Base-by-base conservation (phyloP, 2,797 vertebrate genomes). In the Hypotaenidia okinawae region DNA sequence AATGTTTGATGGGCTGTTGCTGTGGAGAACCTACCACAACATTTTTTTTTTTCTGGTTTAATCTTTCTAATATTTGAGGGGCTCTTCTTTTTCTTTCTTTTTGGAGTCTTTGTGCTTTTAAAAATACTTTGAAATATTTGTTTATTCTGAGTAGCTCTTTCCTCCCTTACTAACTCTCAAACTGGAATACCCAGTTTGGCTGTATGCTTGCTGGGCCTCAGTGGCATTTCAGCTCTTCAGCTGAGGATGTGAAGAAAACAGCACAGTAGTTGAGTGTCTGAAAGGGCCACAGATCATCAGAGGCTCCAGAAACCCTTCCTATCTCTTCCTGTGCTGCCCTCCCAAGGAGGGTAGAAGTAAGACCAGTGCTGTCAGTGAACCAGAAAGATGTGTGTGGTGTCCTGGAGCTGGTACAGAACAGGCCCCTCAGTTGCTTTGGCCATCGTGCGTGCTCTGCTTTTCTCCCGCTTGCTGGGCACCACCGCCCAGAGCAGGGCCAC, bases 301-400 rank as follows among this genome's bases (percentile, higher is more conserved):
- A 24, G 27, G 30, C 19, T 89, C 24, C 45, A 57, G 37, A 77
- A 72, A 35, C 86, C 6, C 22, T 10, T 81, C 51, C 54, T 70
- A 19, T 30, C 24, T 59, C 16, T 73, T 58, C 16, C 21, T 24
- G 12, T 54, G 12, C 30, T 81, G 13, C 30, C 5, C 18, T 70
- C 16, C 89, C 14, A 33, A 18, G 63, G 49, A 14, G 21, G 52
- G 8, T 25, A n/a, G 43, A 25, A 2, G 2, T 25, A 18, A 47
- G 39, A 28, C 27, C 5, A 27, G 35, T 18, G 28, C 41, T 62
- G 24, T 49, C 27, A 27, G 13, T 45, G 32, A 75, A 35, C 73
- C n/a, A 39, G 15, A 33, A 32, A 49, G n/a, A 13, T 9, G 39
- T 24, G 16, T 0, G 0, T 6, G 10, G 10, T 64, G 39, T 74